Evolutionary conservation across 2,113 vertebrate species (phyloP).

Genomic region (Terrapene triunguis): DNA sequence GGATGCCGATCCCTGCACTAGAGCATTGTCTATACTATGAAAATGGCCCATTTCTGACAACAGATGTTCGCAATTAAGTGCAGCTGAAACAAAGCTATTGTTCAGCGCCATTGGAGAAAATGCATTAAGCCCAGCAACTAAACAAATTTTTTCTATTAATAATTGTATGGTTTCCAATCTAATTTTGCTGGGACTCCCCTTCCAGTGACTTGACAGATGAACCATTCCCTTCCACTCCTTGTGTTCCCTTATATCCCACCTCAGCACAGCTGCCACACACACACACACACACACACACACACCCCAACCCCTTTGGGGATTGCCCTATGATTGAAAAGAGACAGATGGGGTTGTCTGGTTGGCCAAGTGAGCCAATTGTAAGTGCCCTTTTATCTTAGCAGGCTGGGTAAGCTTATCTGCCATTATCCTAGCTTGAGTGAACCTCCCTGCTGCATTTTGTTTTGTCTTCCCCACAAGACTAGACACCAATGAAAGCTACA

Average conservation of each 20-base stretch:
- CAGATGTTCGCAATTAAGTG: neutral
- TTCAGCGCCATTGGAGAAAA: neutral
- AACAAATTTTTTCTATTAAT: neutral
- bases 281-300: too few species aligned
- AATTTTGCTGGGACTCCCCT: neutral
- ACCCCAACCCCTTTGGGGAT: neutral
- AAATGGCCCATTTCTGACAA: neutral
- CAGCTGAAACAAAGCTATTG: neutral
- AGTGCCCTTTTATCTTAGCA: slow-evolving; percentile 36
- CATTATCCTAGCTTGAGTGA: neutral
- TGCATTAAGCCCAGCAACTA: neutral
- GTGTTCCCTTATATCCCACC: neutral
- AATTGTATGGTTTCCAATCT: neutral
- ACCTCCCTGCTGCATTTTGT: neutral
- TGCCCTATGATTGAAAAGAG: slow-evolving; percentile 42
- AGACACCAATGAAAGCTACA: slow-evolving; percentile 23
- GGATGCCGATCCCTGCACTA: neutral
- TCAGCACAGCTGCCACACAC: neutral
- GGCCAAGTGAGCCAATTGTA: slow-evolving; percentile 52
- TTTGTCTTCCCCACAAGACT: neutral
- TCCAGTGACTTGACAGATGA: neutral
- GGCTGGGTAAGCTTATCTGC: neutral
- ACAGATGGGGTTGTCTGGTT: slow-evolving; percentile 20
- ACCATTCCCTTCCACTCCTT: slow-evolving; percentile 5
- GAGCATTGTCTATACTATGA: neutral